These are phyloP conservation scores for Eretmodus cyanostictus DNA, from an alignment of 2,113 vertebrate genomes.

Conservation along the genomic window DNA sequence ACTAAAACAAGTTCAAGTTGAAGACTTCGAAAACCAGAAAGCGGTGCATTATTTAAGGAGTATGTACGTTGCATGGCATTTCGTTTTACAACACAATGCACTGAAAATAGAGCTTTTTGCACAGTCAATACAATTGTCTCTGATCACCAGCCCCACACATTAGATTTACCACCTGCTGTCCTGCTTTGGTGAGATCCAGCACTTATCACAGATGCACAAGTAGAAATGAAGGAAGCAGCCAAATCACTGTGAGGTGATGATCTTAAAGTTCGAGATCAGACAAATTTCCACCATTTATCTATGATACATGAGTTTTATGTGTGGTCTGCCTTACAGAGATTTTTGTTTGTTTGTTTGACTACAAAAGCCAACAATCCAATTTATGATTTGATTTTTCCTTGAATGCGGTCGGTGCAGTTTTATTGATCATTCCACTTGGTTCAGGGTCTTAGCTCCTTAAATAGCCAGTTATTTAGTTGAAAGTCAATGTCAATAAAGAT, in stretches of 20 bases:
- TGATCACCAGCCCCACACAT: not conserved
- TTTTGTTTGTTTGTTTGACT: not conserved
- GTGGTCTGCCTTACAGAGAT: rapidly evolving
- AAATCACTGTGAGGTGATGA: not conserved
- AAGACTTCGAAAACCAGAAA: not conserved
- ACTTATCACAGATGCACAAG: not conserved
- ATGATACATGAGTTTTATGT: not conserved
- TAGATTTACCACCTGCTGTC: not conserved
- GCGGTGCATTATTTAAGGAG: rapidly evolving
- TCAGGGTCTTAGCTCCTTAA: not conserved
- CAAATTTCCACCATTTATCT: not conserved
- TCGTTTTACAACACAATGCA: not conserved
- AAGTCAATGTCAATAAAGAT: not conserved
- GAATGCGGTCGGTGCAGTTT: rapidly evolving
- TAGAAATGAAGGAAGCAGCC: not conserved
- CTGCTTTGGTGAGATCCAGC: not conserved
- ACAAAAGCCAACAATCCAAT: not conserved
- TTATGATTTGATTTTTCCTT: not conserved
- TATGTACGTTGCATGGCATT: not conserved
- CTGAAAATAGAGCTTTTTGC: not conserved
- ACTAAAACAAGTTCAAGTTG: not conserved
- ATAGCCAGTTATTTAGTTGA: not conserved
- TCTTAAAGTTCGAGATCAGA: not conserved
- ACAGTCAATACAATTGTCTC: not conserved
- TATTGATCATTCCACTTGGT: not conserved